Evolutionary conservation across 2,888 invertebrate genomes (phyloP), one percentile per base, ranked within the genome.

Genomic region (Amphipoea lucens): DNA sequence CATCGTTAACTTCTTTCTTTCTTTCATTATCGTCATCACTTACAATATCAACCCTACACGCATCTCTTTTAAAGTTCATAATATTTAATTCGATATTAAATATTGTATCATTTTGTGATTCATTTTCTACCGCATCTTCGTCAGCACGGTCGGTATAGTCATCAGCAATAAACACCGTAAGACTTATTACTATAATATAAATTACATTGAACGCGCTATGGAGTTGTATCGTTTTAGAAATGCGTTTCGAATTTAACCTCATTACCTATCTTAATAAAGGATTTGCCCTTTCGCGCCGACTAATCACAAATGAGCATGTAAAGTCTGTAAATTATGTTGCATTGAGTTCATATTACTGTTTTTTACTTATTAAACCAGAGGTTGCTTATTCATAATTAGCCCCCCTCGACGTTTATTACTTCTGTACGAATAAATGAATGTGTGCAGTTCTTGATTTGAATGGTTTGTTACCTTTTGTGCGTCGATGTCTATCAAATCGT

Each of bases 251-350:
- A 95, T 96, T 97, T 97, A 96, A 97, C 96, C 97, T 96, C 97
- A 97, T 97, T 97, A 96, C 96, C 97, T 96, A 97, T 97, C 97
- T 97, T 97, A 97, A 96, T 96, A 96, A 95, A 95, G 96, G 96
- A 96, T 96, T 97, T 97, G 96, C 96, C 97, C 96, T 97, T 97
- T 97, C 97, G 96, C 97, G 96, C 97, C 97, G 94, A 92, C 96
- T 96, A 96, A 96, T 97, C 96, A 96, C 95, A 96, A 96, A 96
- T 96, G 95, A 96, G 96, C 96, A 96, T 96, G 96, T 97, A 96
- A 96, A 96, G 96, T 94, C 95, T 92, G 95, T 97, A 96, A 96
- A 96, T 96, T 96, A 96, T 96, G 95, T 96, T 96, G 94, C 96
- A 96, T 95, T 96, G 94, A 96, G 96, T 95, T 95, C 95, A 94